Base-by-base conservation (phyloP, 2,797 vertebrate genomes). In the Thunnus albacares region DNA sequence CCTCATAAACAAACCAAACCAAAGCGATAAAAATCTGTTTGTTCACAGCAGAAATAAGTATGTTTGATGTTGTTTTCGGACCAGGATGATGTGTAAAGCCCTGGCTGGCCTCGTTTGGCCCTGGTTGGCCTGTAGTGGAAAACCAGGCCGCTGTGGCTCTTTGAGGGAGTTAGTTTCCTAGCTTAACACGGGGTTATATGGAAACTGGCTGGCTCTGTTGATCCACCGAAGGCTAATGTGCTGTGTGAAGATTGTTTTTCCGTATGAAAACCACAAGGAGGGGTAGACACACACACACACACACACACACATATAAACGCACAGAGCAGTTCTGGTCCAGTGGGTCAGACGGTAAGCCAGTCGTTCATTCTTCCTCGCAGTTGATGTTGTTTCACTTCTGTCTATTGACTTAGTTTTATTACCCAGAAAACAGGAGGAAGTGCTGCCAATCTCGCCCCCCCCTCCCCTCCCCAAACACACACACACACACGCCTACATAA, bases 361-460 rank as follows among this genome's bases (percentile, higher is more conserved):
- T 83, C 55, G 77, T 77, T 90, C 77, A 60, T 82, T 89, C 83
- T 80, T 86, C 85, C 72, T 84, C 80, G 83, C 69, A 76, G 80
- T 80, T 73, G 83, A 83, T 92, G 87, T 82, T 83, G 85, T 89
- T 92, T 82, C 26, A 60, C 86, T 90, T 92, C 85, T 84, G 87
- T 85, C 86, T 92, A 90, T 92, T 93, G 90, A 90, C 85, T 93
- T 87, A 83, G 92, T 89, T 92, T 93, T 89, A 92, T 83, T 83
- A 85, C 55, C 86, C 75, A 86, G 85, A 90, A 90, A 89, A 90
- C 89, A 85, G 63, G 77, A 76, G 33, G 62, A 51, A 56, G 45
- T 1, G 14, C 49, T 56, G 80, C 85, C 83, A 89, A 33, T 18
- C 51, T 24, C 24, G 24, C 43, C 68, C 35, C 35, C 9, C 35